Percentiles rank a stretch among this genome's conserved stretches.
phyloP scores from a whole-genome alignment of 2,113 vertebrate species.

The Eudyptes chrysolophus region DNA sequence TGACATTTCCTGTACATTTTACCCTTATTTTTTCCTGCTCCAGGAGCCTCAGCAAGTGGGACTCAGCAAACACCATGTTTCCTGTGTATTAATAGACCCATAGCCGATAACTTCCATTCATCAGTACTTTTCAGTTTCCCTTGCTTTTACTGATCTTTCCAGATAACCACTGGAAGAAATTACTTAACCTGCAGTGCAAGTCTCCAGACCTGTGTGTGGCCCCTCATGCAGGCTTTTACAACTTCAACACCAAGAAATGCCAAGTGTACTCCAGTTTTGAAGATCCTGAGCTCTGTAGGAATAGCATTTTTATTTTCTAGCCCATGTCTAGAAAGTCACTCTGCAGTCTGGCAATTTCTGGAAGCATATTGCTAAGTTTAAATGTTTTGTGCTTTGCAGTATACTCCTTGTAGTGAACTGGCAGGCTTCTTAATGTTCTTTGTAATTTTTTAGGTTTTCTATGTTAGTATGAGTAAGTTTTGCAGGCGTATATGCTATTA shows the following conservation, averaged over 20 bases:
- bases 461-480: background rate
- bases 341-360: background rate
- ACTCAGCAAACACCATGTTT: rapidly evolving
- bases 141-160: background rate
- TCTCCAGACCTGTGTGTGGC: background rate
- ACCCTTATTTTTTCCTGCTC: background rate
- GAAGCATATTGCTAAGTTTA: background rate
- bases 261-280: background rate
- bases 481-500: background rate
- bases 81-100: background rate
- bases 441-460: background rate
- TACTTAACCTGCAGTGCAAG: background rate
- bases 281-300: background rate
- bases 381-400: background rate
- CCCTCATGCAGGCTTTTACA: background rate
- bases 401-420: background rate
- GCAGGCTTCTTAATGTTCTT: background rate
- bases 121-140: background rate
- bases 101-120: background rate
- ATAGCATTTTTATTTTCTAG: background rate
- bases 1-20: rapidly evolving
- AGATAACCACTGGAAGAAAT: background rate
- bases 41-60: background rate
- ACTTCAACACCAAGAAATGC: background rate
- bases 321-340: background rate